Percentiles rank a stretch among this genome's conserved stretches.
Conservation (phyloP, 2,888 invertebrate species). For the Leucozona laternaria region DNA sequence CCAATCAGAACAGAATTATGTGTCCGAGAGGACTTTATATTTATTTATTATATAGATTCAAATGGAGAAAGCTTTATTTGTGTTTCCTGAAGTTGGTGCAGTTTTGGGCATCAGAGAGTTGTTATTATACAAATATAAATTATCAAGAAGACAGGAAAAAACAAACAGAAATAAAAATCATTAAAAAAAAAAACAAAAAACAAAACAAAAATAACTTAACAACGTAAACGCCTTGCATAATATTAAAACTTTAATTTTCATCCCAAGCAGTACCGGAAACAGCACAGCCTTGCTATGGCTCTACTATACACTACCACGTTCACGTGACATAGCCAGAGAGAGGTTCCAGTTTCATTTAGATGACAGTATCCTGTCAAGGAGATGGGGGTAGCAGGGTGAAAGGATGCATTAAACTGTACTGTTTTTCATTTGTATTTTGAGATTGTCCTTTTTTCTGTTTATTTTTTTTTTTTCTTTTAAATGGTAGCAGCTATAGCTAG, state of each 20-base stretch:
- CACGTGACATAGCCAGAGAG: conserved; percentile 55
- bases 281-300: conserved; percentile 38
- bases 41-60: not conserved
- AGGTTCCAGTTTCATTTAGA: conserved; percentile 66
- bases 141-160: conserved; percentile 52
- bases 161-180: conserved; percentile 22
- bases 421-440: conserved; percentile 63
- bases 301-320: conserved; percentile 30
- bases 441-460: conserved; percentile 39
- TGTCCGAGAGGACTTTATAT: conserved; percentile 24
- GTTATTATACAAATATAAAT: conserved; percentile 57
- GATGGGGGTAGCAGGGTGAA: conserved; percentile 31
- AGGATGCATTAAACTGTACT: conserved; percentile 56
- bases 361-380: conserved; percentile 57
- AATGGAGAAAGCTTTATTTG: conserved; percentile 5
- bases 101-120: conserved; percentile 49
- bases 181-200: not conserved
- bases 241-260: conserved; percentile 77
- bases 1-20: conserved; percentile 59
- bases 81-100: conserved; percentile 50
- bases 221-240: conserved; percentile 76
- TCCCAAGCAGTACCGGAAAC: conserved; percentile 51
- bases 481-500: not conserved
- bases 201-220: conserved; percentile 38
- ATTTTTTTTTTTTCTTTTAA: not conserved